Conservation (phyloP, 2,888 invertebrate species). For the Oscheius sp. region DNA sequence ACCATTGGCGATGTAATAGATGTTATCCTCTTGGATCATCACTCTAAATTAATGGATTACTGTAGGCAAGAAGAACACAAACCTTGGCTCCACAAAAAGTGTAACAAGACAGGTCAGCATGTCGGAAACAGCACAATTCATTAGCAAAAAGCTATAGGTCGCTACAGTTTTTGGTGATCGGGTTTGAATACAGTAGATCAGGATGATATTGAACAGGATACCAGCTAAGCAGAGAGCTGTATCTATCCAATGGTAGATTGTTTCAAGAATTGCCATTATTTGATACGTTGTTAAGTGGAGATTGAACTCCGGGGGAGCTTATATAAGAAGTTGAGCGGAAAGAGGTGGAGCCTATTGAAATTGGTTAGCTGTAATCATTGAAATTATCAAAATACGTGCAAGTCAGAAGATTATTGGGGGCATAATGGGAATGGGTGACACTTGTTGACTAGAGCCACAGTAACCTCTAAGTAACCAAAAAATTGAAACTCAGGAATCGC, state of each 20-base stretch:
- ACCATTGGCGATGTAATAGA: slow-evolving; percentile 5
- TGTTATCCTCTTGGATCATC: neutral
- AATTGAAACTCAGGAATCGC: too few relatives aligned
- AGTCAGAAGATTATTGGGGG: too few relatives aligned
- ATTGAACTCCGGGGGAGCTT: too few relatives aligned
- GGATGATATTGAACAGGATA: neutral
- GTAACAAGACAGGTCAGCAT: neutral
- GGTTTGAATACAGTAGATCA: slow-evolving; percentile 14
- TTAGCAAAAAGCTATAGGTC: neutral
- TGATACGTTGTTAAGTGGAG: too few relatives aligned
- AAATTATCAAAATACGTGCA: too few relatives aligned
- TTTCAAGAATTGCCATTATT: too few relatives aligned
- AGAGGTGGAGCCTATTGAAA: too few relatives aligned
- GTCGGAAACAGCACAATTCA: neutral
- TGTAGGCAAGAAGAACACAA: neutral
- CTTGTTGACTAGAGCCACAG: too few relatives aligned
- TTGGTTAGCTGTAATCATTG: too few relatives aligned
- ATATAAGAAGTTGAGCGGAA: too few relatives aligned
- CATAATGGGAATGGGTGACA: too few relatives aligned
- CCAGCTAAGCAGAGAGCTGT: neutral
- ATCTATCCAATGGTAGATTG: neutral
- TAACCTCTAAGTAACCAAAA: too few relatives aligned
- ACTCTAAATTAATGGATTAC: neutral
- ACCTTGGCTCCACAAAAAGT: neutral
- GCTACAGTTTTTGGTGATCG: neutral